Conservation (phyloP, 2,797 vertebrate species). For the Acipenser oxyrinchus region DNA sequence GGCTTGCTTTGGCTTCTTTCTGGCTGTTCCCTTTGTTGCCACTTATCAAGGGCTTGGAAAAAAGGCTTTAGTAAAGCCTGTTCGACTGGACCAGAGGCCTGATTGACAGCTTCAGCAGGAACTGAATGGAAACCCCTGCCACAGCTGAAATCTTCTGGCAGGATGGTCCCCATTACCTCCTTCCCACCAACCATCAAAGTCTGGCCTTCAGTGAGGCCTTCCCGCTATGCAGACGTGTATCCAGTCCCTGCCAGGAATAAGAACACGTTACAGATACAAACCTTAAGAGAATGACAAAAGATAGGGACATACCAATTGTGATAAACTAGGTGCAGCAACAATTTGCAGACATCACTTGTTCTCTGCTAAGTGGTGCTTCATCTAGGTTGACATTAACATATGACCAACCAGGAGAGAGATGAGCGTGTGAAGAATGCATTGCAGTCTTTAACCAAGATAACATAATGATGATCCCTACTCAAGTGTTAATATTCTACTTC, state of each 20-base stretch:
- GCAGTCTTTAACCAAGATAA: too few species aligned
- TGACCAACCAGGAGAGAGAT: too few species aligned
- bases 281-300: not conserved
- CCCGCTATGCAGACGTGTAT: slow-evolving; percentile 80
- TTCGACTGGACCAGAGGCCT: not conserved
- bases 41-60: slow-evolving; percentile 64
- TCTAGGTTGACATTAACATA: too few species aligned
- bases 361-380: too few species aligned
- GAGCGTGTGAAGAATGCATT: too few species aligned
- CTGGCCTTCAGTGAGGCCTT: slow-evolving; percentile 76
- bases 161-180: slow-evolving; percentile 81
- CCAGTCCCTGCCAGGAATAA: slow-evolving; percentile 64
- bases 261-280: not conserved
- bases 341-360: too few species aligned
- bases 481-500: too few species aligned
- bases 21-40: slow-evolving; percentile 32
- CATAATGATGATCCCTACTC: too few species aligned
- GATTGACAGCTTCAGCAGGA: slow-evolving; percentile 33
- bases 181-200: slow-evolving; percentile 84
- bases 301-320: not conserved
- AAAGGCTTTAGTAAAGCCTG: slow-evolving; percentile 53
- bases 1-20: slow-evolving; percentile 34
- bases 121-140: slow-evolving; percentile 82
- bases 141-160: slow-evolving; percentile 72
- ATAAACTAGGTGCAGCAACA: too few species aligned